These are phyloP conservation scores for Alloplasta piceator DNA, from an alignment of 2,888 invertebrate species.

Conservation along the genomic window DNA sequence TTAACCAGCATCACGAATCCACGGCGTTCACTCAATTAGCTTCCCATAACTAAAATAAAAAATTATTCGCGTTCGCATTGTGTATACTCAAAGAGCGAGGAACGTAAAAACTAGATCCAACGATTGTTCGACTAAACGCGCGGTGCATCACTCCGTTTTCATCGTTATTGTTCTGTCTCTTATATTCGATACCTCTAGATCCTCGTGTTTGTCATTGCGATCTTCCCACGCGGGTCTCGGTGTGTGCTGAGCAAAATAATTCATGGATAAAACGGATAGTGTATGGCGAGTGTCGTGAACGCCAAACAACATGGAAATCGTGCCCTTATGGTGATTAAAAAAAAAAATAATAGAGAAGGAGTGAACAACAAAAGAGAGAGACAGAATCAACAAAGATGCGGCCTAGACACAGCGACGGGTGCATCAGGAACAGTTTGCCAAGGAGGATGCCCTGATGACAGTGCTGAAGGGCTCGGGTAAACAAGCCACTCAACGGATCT, in stretches of 20 bases:
- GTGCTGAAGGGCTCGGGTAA: slow-evolving; percentile 62
- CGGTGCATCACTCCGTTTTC: slow-evolving; percentile 21
- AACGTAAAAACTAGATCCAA: too few relatives aligned
- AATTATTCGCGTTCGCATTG: slow-evolving; percentile 46
- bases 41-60: slow-evolving; percentile 18
- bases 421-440: slow-evolving; percentile 42
- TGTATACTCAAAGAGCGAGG: slow-evolving; percentile 7
- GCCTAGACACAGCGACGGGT: slow-evolving; percentile 26
- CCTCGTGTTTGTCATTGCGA: background rate
- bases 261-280: too few relatives aligned
- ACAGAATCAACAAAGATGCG: slow-evolving; percentile 26
- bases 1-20: slow-evolving; percentile 67
- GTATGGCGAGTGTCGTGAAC: background rate
- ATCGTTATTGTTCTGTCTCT: background rate
- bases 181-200: too few relatives aligned
- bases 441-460: slow-evolving; percentile 74
- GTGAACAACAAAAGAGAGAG: too few relatives aligned
- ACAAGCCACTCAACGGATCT: slow-evolving; percentile 56
- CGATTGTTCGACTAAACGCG: background rate
- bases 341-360: too few relatives aligned
- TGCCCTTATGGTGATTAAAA: background rate
- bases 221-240: background rate
- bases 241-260: background rate
- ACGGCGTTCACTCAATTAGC: slow-evolving; percentile 11
- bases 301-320: background rate